A percentile compares a stretch with the other conserved stretches of the same genome.
Evolutionary conservation across 1,140 invertebrate genomes (phyloP).

Genomic region (Brachionus plicatilis): DNA sequence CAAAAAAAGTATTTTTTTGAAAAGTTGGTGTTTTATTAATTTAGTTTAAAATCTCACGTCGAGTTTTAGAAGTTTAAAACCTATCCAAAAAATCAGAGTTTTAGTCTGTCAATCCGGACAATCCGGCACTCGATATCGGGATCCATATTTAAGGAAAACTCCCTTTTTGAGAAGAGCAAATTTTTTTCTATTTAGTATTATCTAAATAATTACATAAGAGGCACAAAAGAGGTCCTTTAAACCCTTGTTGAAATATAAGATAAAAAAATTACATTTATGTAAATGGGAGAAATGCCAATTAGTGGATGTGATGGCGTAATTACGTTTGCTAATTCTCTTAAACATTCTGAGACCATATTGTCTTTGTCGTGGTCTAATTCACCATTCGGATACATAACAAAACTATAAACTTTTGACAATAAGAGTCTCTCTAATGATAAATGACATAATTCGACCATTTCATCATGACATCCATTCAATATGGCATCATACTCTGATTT

Average conservation of each 20-base stretch:
- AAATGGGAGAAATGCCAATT: conserved; percentile 69
- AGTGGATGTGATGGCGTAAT: conserved; percentile 77
- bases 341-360: conserved; percentile 74
- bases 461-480: conserved; percentile 59
- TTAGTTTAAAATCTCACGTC: too few species aligned
- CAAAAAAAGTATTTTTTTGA: too few species aligned
- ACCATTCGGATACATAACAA: conserved; percentile 91
- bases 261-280: conserved; percentile 44
- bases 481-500: conserved; percentile 55
- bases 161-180: too few species aligned
- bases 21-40: too few species aligned
- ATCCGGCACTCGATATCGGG: too few species aligned
- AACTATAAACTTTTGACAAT: conserved; percentile 80
- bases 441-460: conserved; percentile 64
- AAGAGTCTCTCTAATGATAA: conserved; percentile 60
- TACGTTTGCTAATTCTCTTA: conserved; percentile 71
- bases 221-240: too few species aligned
- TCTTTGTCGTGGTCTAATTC: conserved; percentile 88
- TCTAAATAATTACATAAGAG: too few species aligned
- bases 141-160: too few species aligned
- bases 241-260: neutral
- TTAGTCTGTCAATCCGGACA: too few species aligned
- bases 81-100: too few species aligned
- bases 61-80: too few species aligned
- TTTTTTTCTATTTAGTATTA: too few species aligned